Conservation (phyloP, 2,113 vertebrate genomes). For the Callorhinus ursinus region DNA sequence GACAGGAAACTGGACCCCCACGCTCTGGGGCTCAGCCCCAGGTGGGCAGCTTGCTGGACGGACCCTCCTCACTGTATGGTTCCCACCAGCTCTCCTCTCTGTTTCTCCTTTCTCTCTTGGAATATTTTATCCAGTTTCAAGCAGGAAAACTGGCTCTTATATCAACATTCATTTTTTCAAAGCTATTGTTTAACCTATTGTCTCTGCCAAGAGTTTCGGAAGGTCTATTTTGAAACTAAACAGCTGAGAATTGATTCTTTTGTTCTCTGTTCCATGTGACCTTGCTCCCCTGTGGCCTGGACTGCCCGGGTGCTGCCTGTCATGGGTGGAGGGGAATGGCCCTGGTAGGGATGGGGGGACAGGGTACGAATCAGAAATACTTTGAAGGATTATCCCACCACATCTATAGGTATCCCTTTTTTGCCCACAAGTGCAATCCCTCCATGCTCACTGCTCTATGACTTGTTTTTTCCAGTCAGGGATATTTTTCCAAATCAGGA, state of each 20-base stretch:
- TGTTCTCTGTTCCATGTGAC: constrained; percentile 23
- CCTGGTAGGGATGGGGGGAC: fast-evolving
- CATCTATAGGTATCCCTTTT: background rate
- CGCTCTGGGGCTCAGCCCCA: background rate
- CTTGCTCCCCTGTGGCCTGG: background rate
- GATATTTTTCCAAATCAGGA: background rate
- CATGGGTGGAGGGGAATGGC: background rate
- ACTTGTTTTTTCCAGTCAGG: background rate
- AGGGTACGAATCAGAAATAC: background rate
- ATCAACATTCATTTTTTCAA: constrained; percentile 54
- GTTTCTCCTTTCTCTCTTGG: background rate
- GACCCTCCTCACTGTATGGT: background rate
- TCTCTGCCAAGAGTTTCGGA: constrained; percentile 52
- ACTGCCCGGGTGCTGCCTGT: background rate
- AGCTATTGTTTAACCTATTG: constrained; percentile 60
- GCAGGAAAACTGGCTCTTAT: constrained; percentile 27
- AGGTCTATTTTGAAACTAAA: constrained; percentile 61
- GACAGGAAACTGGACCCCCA: background rate
- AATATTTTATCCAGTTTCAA: background rate
- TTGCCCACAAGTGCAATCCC: background rate
- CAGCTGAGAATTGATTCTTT: constrained; percentile 51
- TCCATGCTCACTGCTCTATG: background rate
- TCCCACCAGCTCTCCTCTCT: background rate
- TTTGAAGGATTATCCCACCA: background rate
- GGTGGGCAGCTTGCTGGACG: no score